Evolutionary conservation across 2,888 invertebrate species (phyloP).

Genomic region (Lasioglossum marginatum): DNA sequence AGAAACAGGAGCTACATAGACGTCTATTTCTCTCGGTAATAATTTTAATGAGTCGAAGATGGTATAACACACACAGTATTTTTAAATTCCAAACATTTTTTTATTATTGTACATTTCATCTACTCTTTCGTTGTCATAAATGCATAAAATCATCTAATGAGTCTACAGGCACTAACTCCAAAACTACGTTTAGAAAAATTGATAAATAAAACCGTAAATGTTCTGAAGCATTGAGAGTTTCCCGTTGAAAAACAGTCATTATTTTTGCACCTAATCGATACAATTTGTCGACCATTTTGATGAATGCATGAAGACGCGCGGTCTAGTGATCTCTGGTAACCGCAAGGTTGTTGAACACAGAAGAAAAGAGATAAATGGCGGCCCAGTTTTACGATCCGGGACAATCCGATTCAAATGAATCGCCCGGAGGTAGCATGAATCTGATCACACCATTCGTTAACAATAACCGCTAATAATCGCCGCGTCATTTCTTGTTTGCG

Average conservation of each 20-base stretch:
- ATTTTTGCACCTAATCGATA: not conserved
- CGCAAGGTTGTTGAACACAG: not conserved
- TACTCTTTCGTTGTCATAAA: no score
- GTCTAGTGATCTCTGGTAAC: not conserved
- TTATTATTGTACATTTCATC: no score
- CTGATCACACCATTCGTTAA: not conserved
- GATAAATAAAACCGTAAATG: no score
- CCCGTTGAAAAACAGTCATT: not conserved
- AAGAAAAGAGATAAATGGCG: not conserved
- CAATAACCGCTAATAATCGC: constrained; percentile 10
- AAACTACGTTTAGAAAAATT: no score
- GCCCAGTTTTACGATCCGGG: not conserved
- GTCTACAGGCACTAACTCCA: no score
- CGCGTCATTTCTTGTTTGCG: constrained; percentile 32
- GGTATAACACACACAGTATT: no score
- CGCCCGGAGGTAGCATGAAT: not conserved
- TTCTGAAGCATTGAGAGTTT: not conserved
- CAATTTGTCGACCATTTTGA: not conserved
- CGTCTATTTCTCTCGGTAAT: no score
- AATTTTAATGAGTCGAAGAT: no score
- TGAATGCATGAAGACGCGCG: not conserved
- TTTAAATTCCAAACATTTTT: no score
- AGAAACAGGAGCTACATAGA: no score
- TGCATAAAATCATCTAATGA: no score
- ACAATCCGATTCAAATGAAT: not conserved